phyloP scores from a whole-genome alignment of 1,140 invertebrate species.

The Brachionus koreanus region DNA sequence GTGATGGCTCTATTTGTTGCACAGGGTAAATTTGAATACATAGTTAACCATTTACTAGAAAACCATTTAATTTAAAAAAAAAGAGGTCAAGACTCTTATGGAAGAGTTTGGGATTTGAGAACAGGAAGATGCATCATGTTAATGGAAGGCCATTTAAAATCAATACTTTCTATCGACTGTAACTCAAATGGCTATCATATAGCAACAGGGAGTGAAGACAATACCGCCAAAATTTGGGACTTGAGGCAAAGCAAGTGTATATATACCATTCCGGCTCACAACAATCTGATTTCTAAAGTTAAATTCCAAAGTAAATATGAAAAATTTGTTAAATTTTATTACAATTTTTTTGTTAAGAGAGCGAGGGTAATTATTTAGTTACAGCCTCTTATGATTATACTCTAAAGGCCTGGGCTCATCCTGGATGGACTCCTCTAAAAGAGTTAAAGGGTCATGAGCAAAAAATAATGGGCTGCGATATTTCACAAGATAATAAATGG shows the following conservation, averaged over 20 bases:
- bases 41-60: background rate
- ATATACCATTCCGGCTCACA: conserved; percentile 93
- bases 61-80: background rate
- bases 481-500: conserved; percentile 75
- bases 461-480: conserved; percentile 87
- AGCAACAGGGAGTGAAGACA: conserved; percentile 89
- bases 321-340: background rate
- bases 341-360: conserved; percentile 37
- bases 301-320: conserved; percentile 71
- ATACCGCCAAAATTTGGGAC: conserved; percentile 92
- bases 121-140: conserved; percentile 98
- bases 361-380: conserved; percentile 80
- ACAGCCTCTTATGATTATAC: conserved; percentile 92
- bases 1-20: conserved; percentile 65
- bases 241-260: conserved; percentile 75
- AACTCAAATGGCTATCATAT: conserved; percentile 87
- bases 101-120: conserved; percentile 92
- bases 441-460: conserved; percentile 64
- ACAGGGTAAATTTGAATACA: background rate
- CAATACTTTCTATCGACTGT: conserved; percentile 81
- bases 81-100: conserved; percentile 88
- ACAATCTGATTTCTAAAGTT: conserved; percentile 80
- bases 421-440: conserved; percentile 34
- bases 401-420: conserved; percentile 87
- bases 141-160: conserved; percentile 91